Evolutionary conservation across 2,888 invertebrate genomes (phyloP).

Genomic region (Himalopsyche tibetana): DNA sequence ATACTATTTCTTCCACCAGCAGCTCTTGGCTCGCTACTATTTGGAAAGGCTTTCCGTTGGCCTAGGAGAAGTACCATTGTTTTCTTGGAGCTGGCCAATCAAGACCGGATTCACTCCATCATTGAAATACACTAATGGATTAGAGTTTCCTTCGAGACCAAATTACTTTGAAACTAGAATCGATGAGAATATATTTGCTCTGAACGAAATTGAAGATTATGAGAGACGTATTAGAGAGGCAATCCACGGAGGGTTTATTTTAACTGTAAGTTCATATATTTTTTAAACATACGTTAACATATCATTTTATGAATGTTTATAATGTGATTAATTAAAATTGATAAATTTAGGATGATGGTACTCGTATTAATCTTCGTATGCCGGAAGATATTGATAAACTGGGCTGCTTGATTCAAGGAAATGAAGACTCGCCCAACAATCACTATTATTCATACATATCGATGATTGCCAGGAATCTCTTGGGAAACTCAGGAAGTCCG

Average conservation of each 20-base stretch:
- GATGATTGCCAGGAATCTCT: conserved; percentile 76
- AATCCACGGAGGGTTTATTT: conserved; percentile 74
- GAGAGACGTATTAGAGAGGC: conserved; percentile 75
- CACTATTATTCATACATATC: conserved; percentile 79
- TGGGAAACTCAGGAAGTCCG: conserved; percentile 67
- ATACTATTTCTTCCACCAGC: conserved; percentile 74
- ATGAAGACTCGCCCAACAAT: conserved; percentile 79
- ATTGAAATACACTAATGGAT: conserved; percentile 77
- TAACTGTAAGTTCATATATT: conserved; percentile 67
- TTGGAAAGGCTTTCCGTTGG: conserved; percentile 81
- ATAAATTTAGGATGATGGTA: conserved; percentile 76
- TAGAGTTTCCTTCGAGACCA: conserved; percentile 76
- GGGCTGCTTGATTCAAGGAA: conserved; percentile 81
- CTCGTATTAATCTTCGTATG: conserved; percentile 77
- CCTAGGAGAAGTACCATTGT: conserved; percentile 76
- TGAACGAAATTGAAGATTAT: conserved; percentile 68
- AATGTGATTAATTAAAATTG: conserved; percentile 68
- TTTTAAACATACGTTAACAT: neutral
- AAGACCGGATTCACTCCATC: conserved; percentile 79
- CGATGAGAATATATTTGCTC: conserved; percentile 68
- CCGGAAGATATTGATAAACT: conserved; percentile 81
- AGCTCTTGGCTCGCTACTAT: conserved; percentile 76
- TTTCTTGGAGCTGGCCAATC: conserved; percentile 77
- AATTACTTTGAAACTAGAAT: conserved; percentile 69
- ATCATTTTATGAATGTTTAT: neutral